Evolutionary conservation across 2,888 invertebrate species (phyloP), one percentile per base, ranked within the genome.

Genomic region (Synanthedon vespiformis): DNA sequence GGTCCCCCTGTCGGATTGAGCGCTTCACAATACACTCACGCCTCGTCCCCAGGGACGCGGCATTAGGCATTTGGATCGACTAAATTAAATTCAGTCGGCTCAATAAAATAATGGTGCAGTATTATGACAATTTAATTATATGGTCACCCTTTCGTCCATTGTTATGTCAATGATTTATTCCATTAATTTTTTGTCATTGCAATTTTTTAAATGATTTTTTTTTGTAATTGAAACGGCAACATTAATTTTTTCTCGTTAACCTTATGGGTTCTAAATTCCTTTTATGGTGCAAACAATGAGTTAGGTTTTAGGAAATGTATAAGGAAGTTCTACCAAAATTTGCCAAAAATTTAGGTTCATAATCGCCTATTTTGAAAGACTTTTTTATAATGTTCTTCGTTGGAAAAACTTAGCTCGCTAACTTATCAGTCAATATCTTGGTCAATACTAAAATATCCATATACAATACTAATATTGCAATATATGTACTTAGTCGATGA

Each of bases 41-140:
- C 70, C 69, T 56, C 54, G 56, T 54, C 53, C 55, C 44, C 3
- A 4, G 55, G 52, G 51, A 16, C 48, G 13, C 14, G 44, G 44
- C 44, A 44, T 44, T 44, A 44, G 44, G 44, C 44, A 44, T 44
- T 44, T 13, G 44, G 49, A 54, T 54, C 61, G 61, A 59, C 60
- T 61, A 72, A 80, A 80, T 81, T 79, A 77, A 81, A 80, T 81
- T 80, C 65, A 58, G 63, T 54, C 63, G 58, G 63, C 71, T 72
- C 79, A 77, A 77, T 80, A 80, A 78, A 78, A 80, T 80, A 80
- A 80, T 76, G 72, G 73, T 57, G 65, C 61, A 63, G 68, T 65
- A 75, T 77, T 75, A 77, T 77, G 72, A 77, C 74, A 72, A 77
- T 77, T 77, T 68, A 72, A 77, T 77, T 72, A 72, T 64, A 51